Percentiles rank a stretch among this genome's conserved stretches.
Evolutionary conservation across 2,113 vertebrate species (phyloP).

Genomic region (Epinephelus lanceolatus): DNA sequence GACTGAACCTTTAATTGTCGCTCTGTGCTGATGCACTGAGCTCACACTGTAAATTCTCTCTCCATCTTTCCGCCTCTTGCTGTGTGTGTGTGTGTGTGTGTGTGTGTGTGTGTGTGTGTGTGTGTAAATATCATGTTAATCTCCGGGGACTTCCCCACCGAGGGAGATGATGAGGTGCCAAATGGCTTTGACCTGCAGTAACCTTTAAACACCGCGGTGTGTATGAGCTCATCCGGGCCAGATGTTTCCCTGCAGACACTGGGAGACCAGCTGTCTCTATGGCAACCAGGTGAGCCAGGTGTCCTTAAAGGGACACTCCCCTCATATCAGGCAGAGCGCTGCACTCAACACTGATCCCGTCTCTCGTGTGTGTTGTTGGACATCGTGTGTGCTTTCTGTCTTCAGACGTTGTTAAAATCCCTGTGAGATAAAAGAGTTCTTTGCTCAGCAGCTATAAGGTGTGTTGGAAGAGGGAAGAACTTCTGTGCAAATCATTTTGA

Average conservation of each 20-base stretch:
- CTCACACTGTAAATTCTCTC: neutral
- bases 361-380: too few species aligned
- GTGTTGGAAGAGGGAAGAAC: too few species aligned
- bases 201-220: constrained; percentile 29
- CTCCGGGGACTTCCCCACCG: constrained; percentile 4
- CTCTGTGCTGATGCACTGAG: neutral
- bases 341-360: neutral
- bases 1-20: neutral
- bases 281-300: constrained; percentile 69
- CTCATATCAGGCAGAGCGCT: neutral
- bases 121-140: constrained; percentile 39
- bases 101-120: constrained; percentile 18
- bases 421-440: too few species aligned
- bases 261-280: constrained; percentile 50
- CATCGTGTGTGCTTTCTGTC: too few species aligned
- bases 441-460: too few species aligned
- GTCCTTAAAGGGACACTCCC: constrained; percentile 27
- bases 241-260: neutral
- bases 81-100: constrained; percentile 35
- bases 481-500: too few species aligned
- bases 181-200: constrained; percentile 46
- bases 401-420: too few species aligned
- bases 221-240: constrained; percentile 18
- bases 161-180: constrained; percentile 33
- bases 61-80: neutral